Conservation (phyloP, 2,113 vertebrate genomes). For the Gavia stellata region DNA sequence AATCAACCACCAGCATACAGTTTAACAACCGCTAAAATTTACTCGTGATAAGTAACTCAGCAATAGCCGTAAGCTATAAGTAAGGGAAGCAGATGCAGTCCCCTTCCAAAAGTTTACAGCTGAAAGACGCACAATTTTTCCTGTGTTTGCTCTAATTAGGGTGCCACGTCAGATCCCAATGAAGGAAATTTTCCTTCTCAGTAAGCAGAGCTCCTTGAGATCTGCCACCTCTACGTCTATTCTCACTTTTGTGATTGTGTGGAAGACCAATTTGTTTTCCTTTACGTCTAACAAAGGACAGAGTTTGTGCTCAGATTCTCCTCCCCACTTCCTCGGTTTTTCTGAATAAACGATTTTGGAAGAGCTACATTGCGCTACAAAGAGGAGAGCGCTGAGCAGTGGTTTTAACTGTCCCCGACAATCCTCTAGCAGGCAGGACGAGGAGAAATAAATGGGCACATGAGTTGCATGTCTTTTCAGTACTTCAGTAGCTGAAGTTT, state of each 20-base stretch:
- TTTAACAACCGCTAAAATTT: not conserved
- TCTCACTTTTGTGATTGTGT: not conserved
- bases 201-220: not conserved
- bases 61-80: not conserved
- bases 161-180: rapidly evolving
- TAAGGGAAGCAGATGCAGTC: not conserved
- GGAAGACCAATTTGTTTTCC: not conserved
- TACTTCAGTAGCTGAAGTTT: not conserved
- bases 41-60: not conserved
- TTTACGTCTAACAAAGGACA: not conserved
- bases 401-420: not conserved
- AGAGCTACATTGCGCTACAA: not conserved
- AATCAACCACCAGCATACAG: not conserved
- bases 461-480: not conserved
- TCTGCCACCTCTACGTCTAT: not conserved
- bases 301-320: not conserved
- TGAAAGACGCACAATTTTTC: not conserved
- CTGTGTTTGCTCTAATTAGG: not conserved
- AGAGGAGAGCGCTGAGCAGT: not conserved
- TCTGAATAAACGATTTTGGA: not conserved
- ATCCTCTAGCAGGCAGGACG: not conserved
- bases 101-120: not conserved
- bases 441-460: not conserved
- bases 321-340: not conserved
- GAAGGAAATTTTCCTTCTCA: not conserved